Percentiles rank a stretch among this genome's conserved stretches.
Conservation (phyloP, 1,140 invertebrate genomes). For the Polypedilum pembai region DNA sequence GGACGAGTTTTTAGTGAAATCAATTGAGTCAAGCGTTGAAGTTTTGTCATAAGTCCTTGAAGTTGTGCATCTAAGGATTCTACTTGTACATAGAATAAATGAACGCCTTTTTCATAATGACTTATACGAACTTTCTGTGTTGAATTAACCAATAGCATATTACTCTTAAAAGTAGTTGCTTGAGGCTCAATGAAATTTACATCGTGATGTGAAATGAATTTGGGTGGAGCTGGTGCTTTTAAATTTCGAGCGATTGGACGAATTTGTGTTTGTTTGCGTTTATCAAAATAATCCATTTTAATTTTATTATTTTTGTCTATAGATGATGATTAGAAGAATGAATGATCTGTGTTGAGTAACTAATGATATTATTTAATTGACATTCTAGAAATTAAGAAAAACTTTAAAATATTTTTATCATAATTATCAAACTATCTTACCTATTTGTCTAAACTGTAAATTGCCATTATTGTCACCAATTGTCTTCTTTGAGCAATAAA, state of each 20-base stretch:
- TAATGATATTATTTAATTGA: too few relatives aligned
- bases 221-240: background rate
- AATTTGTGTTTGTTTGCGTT: background rate
- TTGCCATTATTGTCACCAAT: too few relatives aligned
- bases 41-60: background rate
- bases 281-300: background rate
- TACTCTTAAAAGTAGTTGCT: background rate
- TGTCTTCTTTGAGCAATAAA: too few relatives aligned
- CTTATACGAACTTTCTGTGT: background rate
- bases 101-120: background rate
- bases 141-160: background rate
- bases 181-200: background rate
- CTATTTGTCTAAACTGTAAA: too few relatives aligned
- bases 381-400: too few relatives aligned
- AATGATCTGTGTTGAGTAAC: too few relatives aligned
- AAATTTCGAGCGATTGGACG: background rate
- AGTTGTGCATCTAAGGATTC: background rate
- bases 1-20: background rate
- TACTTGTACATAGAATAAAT: conserved; percentile 3
- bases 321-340: too few relatives aligned
- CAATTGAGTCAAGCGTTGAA: background rate
- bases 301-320: background rate
- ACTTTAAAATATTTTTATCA: too few relatives aligned
- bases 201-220: background rate
- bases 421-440: too few relatives aligned